Percentiles rank a stretch among this genome's conserved stretches.
Evolutionary conservation across 2,888 invertebrate species (phyloP).

Genomic region (Halictus quadricinctus): DNA sequence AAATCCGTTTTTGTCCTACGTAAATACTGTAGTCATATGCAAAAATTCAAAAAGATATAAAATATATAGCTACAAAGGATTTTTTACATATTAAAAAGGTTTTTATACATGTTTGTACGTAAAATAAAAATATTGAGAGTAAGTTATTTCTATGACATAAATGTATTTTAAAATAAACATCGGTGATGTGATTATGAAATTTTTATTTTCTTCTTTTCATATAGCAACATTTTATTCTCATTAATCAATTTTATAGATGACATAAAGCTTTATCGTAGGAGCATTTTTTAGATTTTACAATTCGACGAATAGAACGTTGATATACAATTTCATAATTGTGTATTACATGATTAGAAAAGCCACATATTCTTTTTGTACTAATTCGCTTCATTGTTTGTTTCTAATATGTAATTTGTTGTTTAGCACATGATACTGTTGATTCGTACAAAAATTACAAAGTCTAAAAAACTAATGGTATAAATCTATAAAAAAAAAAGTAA

Average conservation of each 20-base stretch:
- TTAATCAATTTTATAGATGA: conserved; percentile 47
- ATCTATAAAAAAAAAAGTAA: conserved; percentile 55
- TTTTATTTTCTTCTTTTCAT: conserved; percentile 33
- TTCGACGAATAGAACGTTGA: conserved; percentile 50
- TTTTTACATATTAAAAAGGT: not conserved
- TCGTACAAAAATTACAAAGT: conserved; percentile 59
- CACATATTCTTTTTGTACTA: conserved; percentile 58
- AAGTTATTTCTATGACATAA: conserved; percentile 4
- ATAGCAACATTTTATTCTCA: conserved; percentile 59
- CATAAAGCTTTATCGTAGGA: conserved; percentile 46
- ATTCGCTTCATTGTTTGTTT: conserved; percentile 47
- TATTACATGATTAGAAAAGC: conserved; percentile 59
- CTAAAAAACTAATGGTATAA: conserved; percentile 54
- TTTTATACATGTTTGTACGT: conserved; percentile 29
- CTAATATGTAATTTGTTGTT: conserved; percentile 50
- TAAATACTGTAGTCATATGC: too few species aligned
- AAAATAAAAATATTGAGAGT: not conserved
- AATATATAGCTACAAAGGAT: too few species aligned
- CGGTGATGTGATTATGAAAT: conserved; percentile 14
- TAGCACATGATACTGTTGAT: conserved; percentile 51
- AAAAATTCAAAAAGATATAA: too few species aligned
- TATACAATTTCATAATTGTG: conserved; percentile 50
- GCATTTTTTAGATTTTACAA: conserved; percentile 49
- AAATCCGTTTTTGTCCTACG: too few species aligned
- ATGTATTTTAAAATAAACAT: conserved; percentile 22